Evolutionary conservation across 2,888 invertebrate genomes (phyloP), one percentile per base, ranked within the genome.

Genomic region (Xylota segnis): DNA sequence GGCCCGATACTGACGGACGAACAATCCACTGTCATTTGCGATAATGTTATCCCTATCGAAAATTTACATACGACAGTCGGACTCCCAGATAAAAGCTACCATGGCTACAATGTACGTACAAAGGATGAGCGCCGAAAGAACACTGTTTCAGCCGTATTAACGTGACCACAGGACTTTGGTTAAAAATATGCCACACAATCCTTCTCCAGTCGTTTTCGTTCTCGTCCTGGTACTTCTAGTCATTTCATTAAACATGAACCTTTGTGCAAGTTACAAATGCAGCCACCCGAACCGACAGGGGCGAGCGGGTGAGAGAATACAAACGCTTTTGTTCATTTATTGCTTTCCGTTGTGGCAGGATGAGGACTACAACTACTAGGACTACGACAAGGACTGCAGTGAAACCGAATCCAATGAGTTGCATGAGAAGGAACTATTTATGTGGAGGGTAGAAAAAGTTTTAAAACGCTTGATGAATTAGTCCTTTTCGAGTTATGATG

Each of bases 1-100:
- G 70, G 81, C 81, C 81, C 84, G 81, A 84, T 84, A 84, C 75
- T 84, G 84, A 84, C 75, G 81, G 70, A 79, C 74, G 61, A 65
- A 75, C 84, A 81, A 81, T 84, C 75, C 75, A 81, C 65, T 84
- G 81, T 81, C 84, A 81, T 81, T 84, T 81, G 75, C 59, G 75
- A 84, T 81, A 84, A 81, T 84, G 70, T 76, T 81, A 81, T 84
- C 59, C 75, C 14, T 16, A 16, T 18, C 32, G 6, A 43, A 47
- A 70, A 77, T 77, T 61, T 70, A 61, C 61, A 70, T 61, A 54
- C 70, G 27, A 52, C 10, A 16, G 40, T 27, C 23, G 29, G n/a
- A n/a, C n/a, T n/a, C n/a, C n/a, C 27, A 45, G 77, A 77, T 50
- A 68, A 59, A 54, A 37, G 43, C 61, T 40, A 18, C 43, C 32